Evolutionary conservation across 2,888 invertebrate species (phyloP), one percentile per base, ranked within the genome.

Genomic region (Drosophila demipolita): DNA sequence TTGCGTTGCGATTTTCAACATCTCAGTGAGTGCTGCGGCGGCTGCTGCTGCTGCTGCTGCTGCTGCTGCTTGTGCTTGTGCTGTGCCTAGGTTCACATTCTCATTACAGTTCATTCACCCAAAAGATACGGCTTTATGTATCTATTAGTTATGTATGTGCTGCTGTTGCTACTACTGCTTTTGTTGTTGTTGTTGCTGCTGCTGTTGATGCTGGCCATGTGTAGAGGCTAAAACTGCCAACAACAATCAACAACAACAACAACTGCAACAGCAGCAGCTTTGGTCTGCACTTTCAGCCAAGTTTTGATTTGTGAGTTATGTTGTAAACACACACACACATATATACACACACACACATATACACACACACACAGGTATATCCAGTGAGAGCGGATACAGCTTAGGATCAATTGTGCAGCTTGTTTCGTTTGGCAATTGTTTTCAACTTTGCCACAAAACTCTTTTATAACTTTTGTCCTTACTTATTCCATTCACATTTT

Each of bases 91-190:
- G 90, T 87, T 91, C 91, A 89, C 87, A 90, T 90, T 90, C 90
- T 90, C 90, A 90, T 90, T 91, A 90, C 85, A 88, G 90, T 87
- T 90, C 89, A 84, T 91, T 90, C 91, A 90, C 85, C 91, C 75
- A 89, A 82, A 87, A 84, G 82, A 87, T 85, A 90, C 83, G 80
- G 80, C 85, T 90, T 87, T 87, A 88, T 87, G 90, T 87, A 87
- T 87, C 90, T 87, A 89, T 90, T 84, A 90, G 89, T 87, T 90
- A 88, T 87, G 89, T 88, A 90, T 88, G 87, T 88, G 78, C 65
- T 68, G 74, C 53, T 64, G 75, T 4, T 60, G 71, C 11, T 57
- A 63, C 11, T 57, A 53, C 26, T 60, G 52, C 36, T 55, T 35
- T 11, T 57, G 75, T 17, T 54, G 68, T 5, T 60, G 63, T 11